Base-by-base conservation (phyloP, 1,140 invertebrate species). In the Heliconius melpomene region DNA sequence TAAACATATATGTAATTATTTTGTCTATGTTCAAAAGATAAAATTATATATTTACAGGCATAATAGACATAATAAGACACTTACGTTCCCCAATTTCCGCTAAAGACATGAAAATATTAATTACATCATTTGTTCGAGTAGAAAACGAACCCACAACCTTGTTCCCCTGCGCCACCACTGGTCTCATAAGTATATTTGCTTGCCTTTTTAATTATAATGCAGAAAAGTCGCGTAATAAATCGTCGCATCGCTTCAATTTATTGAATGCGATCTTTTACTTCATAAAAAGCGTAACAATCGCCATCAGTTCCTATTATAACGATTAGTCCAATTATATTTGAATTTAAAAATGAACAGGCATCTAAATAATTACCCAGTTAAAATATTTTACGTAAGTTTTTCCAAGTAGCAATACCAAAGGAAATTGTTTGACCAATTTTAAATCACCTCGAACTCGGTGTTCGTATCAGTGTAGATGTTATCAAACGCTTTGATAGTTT, bases 271-370 rank as follows among this genome's bases (percentile, higher is more conserved):
- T 74, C 72, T 32, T 57, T 29, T 9, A 54, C n/a, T 78, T 38
- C 8, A 29, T 57, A 79, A 79, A 79, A 79, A 79, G 78, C 73
- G 57, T 71, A 71, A 79, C 72, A 57, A 74, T 75, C 54, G 70
- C 36, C 40, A 75, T 71, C 54, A 75, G 38, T 79, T 66, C 57
- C 29, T 57, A 32, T 79, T 75, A 38, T 75, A 26, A 75, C 20
- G 32, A 72, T 72, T 57, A 72, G 2, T 71, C 70, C 50, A 79
- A 72, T 75, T 79, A 76, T 75, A 72, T 38, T 74, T 71, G 46
- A 73, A 76, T 77, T 74, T 29, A 72, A 75, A 60, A 72, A 60
- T 77, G 70, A 72, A 40, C n/a, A 77, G 71, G 29, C 60, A 66
- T 57, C 71, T 60, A 80, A 72, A 57, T 80, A 77, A 80, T 77